Evolutionary conservation across 1,140 invertebrate species (phyloP), one percentile per base, ranked within the genome.

Genomic region (Dendrolimus punctatus): DNA sequence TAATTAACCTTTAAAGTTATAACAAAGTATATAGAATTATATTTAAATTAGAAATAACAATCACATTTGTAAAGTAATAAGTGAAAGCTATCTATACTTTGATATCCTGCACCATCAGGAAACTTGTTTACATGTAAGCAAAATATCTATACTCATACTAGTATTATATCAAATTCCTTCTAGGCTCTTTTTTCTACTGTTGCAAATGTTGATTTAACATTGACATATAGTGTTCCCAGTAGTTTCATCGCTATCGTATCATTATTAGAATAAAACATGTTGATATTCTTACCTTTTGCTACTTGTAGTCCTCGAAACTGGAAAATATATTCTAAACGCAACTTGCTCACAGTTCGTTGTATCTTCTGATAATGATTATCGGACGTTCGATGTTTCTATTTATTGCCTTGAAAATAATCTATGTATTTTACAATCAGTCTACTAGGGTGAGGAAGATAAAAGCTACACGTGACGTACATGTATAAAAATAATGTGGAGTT

Each of bases 301-400:
- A 23, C 23, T 23, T 23, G 23, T 23, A 23, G 23, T 23, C 23
- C 23, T 23, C 23, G 23, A 23, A 23, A 23, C 23, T 23, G 42
- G 41, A 41, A 10, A 5, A 50, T 58, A 42, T 39, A 8, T 41
- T 42, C 39, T 4, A 8, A 7, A 45, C 53, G 44, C 39, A 41
- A 10, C 52, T 51, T 41, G 43, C 49, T 39, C 44, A 42, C 48
- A 9, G 43, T 5, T 46, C n/a, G 52, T 51, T 43, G 39, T 40
- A 53, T 40, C 10, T 43, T 50, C 43, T 40, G 38, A 38, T 49
- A 60, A 60, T 60, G 49, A 60, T 55, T 49, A 55, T 39, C 46
- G 5, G 40, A 6, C 38, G 42, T 45, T 55, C 38, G 53, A n/a
- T 48, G n/a, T 52, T 48, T 23, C 8, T 55, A 60, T 60, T 60